Evolutionary conservation across 2,888 invertebrate genomes (phyloP), one percentile per base, ranked within the genome.

Genomic region (Zeuzera pyrina): DNA sequence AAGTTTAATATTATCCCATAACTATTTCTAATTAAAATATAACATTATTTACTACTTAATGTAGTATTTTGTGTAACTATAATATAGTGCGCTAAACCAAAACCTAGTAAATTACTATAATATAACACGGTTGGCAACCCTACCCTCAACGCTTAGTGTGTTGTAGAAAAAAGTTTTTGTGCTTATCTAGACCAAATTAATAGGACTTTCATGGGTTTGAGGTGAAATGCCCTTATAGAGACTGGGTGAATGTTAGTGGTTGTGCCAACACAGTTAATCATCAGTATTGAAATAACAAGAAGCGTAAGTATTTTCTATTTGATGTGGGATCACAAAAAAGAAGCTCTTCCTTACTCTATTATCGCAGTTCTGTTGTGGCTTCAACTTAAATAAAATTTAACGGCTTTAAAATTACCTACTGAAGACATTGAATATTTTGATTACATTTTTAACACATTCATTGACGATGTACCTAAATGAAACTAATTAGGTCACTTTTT

Each of bases 221-320:
- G 69, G 67, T 66, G 32, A 48, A 47, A 49, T 47, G 53, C 49
- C 59, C 62, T 8, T 28, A 25, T 57, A 55, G 49, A 49, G 57
- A 54, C 50, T 58, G 60, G 67, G 63, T 68, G 54, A 44, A 54
- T 60, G 58, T 59, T 67, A 57, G 61, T 58, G 62, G 11, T 21
- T 23, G 47, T 47, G 49, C 54, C 56, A 55, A 58, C 14, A 13
- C 13, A 13, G 12, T 54, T 51, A 52, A 54, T 55, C 64, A 61
- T 57, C 57, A 57, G 43, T 52, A 47, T n/a, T n/a, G n/a, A n/a
- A n/a, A n/a, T 57, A 64, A 62, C 60, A 57, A 56, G 52, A 50
- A 43, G 52, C 57, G 79, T 79, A 73, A 76, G 78, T 79, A 60
- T 57, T 60, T 67, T 56, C 68, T 71, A 70, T 71, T 57, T 71